phyloP scores from a whole-genome alignment of 2,888 invertebrate genomes.

The Meiosimyza platycephala region DNA sequence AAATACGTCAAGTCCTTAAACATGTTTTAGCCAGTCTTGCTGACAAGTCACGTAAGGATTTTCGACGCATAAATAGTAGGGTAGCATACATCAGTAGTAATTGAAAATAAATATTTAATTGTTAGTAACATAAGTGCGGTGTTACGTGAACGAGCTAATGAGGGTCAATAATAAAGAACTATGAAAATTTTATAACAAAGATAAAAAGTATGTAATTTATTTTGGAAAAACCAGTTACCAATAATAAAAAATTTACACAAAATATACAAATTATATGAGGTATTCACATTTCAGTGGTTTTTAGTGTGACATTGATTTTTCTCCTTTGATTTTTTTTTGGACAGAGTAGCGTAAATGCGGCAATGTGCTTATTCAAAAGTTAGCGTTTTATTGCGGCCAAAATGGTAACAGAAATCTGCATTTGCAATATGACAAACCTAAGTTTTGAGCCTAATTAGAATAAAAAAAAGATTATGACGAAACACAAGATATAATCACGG shows the following conservation, averaged over 20 bases:
- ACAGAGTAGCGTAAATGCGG: too few relatives aligned
- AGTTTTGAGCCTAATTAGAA: too few relatives aligned
- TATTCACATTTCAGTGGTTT: too few relatives aligned
- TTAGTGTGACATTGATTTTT: too few relatives aligned
- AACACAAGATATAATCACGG: too few relatives aligned
- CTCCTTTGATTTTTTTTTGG: too few relatives aligned
- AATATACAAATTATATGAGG: slow-evolving; percentile 1
- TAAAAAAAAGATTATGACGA: too few relatives aligned
- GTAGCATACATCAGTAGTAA: not conserved
- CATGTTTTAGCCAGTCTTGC: slow-evolving; percentile 10
- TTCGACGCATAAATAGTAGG: not conserved
- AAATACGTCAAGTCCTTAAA: slow-evolving; percentile 59
- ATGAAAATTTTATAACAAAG: slow-evolving; percentile 9
- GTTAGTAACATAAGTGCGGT: not conserved
- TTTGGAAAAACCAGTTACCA: slow-evolving; percentile 12
- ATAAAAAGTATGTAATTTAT: slow-evolving; percentile 18
- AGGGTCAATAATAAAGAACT: not conserved
- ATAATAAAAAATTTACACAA: not conserved
- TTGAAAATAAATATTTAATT: slow-evolving; percentile 26
- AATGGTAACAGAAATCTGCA: too few relatives aligned
- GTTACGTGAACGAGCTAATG: not conserved
- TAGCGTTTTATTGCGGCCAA: too few relatives aligned
- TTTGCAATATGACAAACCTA: too few relatives aligned
- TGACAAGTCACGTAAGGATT: slow-evolving; percentile 54
- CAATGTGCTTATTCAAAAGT: too few relatives aligned